Evolutionary conservation across 2,888 invertebrate genomes (phyloP), one percentile per base, ranked within the genome.

Genomic region (Stenolophus ochropezus): DNA sequence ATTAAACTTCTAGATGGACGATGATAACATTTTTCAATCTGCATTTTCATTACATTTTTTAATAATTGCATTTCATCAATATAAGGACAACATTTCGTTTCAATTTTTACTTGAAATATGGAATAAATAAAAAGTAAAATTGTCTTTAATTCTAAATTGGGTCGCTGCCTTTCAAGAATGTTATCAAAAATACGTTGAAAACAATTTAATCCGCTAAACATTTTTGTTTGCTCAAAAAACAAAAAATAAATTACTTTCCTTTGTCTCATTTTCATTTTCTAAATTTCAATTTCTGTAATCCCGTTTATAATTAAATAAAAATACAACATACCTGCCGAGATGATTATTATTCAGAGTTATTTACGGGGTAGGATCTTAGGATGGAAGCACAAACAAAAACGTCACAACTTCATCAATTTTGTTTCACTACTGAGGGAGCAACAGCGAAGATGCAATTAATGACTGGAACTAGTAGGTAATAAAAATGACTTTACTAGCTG

Each of bases 201-300:
- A 58, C 58, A 58, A 58, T 58, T 58, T 58, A 58, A 58, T 1
- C 58, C 58, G 58, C 58, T 23, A 20, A 8, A 20, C 20, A 20
- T 56, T 58, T 58, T 58, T 21, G 11, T 21, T 58, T 58, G 21
- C 11, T 21, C 58, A n/a, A n/a, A 23, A 21, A 58, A 58, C 58
- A 58, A 58, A 58, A 58, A 58, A 23, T 23, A 58, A 58, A 58
- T 58, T 21, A 58, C 23, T 23, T 58, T 58, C 58, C 21, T 58
- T 58, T 58, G 58, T 58, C 58, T 58, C 23, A 11, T 23, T 58
- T 23, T 56, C 53, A 56, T 56, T 49, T 53, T 53, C 18, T 53
- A 53, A 53, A 53, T 53, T 53, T 53, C 53, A 53, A 53, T 53
- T 53, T 53, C 53, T 23, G 58, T 23, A 58, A 58, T 58, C 58